phyloP scores from a whole-genome alignment of 2,888 invertebrate species.

The Eilema sororculum region DNA sequence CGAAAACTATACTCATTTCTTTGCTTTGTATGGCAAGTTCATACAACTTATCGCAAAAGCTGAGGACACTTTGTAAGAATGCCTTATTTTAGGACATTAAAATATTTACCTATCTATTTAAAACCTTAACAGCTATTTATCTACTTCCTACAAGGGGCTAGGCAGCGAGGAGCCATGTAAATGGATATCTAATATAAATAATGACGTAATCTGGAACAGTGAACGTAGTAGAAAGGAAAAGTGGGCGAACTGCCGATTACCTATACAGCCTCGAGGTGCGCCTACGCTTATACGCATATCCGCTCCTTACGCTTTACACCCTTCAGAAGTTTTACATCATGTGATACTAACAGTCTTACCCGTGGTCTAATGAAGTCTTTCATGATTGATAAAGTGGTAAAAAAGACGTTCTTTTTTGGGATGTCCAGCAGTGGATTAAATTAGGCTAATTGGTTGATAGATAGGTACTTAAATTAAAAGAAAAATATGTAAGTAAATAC shows the following conservation, averaged over 20 bases:
- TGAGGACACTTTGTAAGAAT: no score
- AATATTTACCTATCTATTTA: background rate
- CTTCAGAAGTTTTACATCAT: conserved; percentile 48
- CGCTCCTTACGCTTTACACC: conserved; percentile 62
- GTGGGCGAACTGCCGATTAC: conserved; percentile 78
- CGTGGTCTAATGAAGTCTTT: no score
- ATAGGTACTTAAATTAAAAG: no score
- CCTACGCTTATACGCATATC: conserved; percentile 76
- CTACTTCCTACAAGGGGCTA: conserved; percentile 31
- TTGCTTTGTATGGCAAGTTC: no score
- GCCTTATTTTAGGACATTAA: no score
- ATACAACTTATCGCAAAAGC: no score
- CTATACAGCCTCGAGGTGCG: conserved; percentile 75
- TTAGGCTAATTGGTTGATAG: no score
- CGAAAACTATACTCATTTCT: no score
- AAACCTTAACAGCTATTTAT: conserved; percentile 3
- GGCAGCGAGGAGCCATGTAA: conserved; percentile 52
- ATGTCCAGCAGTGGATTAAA: no score
- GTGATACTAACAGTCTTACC: no score
- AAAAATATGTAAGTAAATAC: no score
- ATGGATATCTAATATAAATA: conserved; percentile 49
- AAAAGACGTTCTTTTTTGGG: background rate
- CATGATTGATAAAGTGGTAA: background rate
- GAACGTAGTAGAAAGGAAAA: conserved; percentile 84
- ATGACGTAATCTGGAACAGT: conserved; percentile 84